Conservation (phyloP, 2,113 vertebrate species). For the Asarcornis scutulata region DNA sequence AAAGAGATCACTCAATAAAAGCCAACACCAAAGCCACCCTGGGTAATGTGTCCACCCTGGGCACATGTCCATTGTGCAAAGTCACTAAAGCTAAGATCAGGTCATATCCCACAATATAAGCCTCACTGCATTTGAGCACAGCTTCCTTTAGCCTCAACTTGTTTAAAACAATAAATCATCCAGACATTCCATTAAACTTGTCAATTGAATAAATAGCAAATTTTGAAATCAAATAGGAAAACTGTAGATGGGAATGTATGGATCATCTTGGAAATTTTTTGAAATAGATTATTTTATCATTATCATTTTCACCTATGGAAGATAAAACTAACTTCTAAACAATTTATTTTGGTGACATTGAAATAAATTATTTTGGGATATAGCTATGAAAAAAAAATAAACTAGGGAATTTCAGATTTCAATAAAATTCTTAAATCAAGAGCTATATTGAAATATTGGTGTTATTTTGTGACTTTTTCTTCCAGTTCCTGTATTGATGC, state of each 20-base stretch:
- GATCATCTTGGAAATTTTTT: not conserved
- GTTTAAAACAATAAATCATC: not conserved
- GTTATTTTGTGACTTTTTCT: not conserved
- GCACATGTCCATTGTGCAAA: accelerated
- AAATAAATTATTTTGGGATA: not conserved
- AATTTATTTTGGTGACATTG: not conserved
- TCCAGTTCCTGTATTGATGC: not conserved
- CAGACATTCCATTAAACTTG: not conserved
- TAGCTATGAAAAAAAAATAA: not conserved
- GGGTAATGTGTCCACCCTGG: not conserved
- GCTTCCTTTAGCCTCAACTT: not conserved
- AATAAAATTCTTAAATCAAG: not conserved
- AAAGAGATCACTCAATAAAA: not conserved
- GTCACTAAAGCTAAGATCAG: not conserved
- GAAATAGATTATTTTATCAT: not conserved
- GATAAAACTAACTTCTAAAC: not conserved
- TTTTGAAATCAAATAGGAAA: not conserved
- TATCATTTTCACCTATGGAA: not conserved
- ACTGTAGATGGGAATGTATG: not conserved
- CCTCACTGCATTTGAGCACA: not conserved
- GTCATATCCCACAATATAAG: not conserved
- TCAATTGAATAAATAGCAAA: not conserved
- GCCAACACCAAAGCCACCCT: not conserved
- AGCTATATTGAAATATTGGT: not conserved
- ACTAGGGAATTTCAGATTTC: not conserved